Conservation (phyloP, 2,888 invertebrate genomes). For the Drosophila diplacantha region DNA sequence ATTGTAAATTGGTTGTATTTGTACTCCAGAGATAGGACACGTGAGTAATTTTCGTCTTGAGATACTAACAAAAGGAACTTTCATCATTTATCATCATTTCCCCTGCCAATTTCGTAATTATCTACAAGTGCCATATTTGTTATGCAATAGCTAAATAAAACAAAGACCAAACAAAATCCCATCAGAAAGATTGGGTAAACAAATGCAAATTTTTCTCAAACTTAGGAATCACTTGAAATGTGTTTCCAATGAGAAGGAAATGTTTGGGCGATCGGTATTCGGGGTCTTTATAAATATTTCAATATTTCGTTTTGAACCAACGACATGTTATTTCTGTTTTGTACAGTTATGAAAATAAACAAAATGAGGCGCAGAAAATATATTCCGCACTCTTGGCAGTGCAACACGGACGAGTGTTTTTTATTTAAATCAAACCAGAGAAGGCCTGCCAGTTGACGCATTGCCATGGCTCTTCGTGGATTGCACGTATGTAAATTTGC, state of each 20-base stretch:
- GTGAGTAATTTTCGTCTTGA: background rate
- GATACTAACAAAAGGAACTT: constrained; percentile 1
- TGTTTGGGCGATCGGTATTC: constrained; percentile 9
- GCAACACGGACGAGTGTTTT: constrained; percentile 18
- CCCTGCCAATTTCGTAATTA: background rate
- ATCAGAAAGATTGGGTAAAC: background rate
- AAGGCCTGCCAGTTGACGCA: constrained; percentile 39
- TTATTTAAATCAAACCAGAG: constrained; percentile 34
- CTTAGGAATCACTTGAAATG: constrained; percentile 1
- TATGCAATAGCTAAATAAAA: constrained; percentile 1
- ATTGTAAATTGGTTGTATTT: background rate
- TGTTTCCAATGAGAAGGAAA: background rate
- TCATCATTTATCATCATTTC: background rate
- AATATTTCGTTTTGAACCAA: constrained; percentile 21
- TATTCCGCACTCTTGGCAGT: constrained; percentile 25
- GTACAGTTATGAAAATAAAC: constrained; percentile 39
- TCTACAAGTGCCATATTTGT: background rate
- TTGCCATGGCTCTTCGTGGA: constrained; percentile 20
- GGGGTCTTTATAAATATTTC: constrained; percentile 22
- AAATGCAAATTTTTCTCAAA: constrained; percentile 1
- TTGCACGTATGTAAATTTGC: constrained; percentile 30
- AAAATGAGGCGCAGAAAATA: constrained; percentile 20
- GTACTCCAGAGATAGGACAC: background rate
- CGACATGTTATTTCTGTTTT: constrained; percentile 25
- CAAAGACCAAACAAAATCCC: constrained; percentile 1